These are phyloP conservation scores for Chionis minor DNA, from an alignment of 2,113 vertebrate genomes.

Conservation along the genomic window DNA sequence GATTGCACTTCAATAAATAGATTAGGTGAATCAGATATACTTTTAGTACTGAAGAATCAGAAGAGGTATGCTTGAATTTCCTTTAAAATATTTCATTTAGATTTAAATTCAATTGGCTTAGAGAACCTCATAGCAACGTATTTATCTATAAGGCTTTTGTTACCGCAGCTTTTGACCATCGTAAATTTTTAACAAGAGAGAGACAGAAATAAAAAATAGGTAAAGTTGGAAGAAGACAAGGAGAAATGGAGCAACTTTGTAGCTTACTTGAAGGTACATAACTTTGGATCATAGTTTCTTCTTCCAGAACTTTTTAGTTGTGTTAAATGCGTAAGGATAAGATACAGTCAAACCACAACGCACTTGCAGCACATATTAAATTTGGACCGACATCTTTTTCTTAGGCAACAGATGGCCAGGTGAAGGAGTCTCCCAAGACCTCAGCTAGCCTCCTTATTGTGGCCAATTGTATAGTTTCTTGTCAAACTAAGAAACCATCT, in stretches of 20 bases:
- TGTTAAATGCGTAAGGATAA: too few species aligned
- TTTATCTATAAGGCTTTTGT: neutral
- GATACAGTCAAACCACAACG: neutral
- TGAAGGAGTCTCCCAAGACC: neutral
- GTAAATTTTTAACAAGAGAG: neutral
- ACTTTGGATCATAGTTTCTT: neutral
- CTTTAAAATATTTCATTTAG: neutral
- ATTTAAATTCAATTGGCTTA: neutral
- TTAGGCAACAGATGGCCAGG: neutral
- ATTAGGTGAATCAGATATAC: neutral
- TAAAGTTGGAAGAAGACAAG: neutral
- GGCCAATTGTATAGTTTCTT: neutral
- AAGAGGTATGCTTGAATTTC: neutral
- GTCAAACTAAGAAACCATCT: neutral
- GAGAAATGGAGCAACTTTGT: neutral
- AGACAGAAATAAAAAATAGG: neutral
- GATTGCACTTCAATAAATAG: neutral
- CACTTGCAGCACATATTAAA: rapidly evolving
- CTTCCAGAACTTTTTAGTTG: neutral
- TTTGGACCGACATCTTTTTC: neutral
- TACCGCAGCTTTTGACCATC: neutral
- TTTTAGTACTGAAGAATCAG: neutral
- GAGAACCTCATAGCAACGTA: neutral
- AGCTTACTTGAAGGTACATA: neutral
- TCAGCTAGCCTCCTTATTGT: too few species aligned